These are phyloP conservation scores for Megastigmus dorsalis DNA, from an alignment of 2,888 invertebrate species.

Conservation along the genomic window DNA sequence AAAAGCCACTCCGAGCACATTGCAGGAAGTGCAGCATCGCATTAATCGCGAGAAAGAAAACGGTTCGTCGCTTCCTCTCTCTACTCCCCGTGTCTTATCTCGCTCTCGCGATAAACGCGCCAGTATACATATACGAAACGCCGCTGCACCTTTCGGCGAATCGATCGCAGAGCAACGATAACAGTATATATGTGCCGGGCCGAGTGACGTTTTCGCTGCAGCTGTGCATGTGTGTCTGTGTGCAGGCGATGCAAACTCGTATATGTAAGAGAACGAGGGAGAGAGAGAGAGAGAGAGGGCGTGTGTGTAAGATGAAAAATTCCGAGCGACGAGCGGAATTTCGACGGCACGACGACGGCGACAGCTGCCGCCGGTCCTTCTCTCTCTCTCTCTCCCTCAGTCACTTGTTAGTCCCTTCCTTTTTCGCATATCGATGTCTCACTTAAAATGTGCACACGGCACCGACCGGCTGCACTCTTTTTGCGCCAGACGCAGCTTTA, in stretches of 20 bases:
- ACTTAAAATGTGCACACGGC: neutral
- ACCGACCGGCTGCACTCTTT: neutral
- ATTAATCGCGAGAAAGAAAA: too few species aligned
- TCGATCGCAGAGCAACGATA: conserved; percentile 36
- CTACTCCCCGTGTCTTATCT: too few species aligned
- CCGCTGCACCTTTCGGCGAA: conserved; percentile 28
- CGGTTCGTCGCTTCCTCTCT: neutral
- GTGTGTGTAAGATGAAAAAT: conserved; percentile 23
- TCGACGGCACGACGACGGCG: neutral
- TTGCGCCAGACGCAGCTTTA: neutral
- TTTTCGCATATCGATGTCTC: neutral
- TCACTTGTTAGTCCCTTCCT: neutral
- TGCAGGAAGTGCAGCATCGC: too few species aligned
- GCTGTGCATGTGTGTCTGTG: too few species aligned
- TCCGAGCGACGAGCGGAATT: conserved; percentile 14
- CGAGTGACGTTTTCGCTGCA: conserved; percentile 5
- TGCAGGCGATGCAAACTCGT: too few species aligned
- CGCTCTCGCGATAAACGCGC: conserved; percentile 5
- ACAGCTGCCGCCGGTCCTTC: conserved; percentile 20
- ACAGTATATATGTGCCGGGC: too few species aligned
- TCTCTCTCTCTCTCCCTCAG: neutral
- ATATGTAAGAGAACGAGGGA: too few species aligned
- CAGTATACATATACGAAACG: too few species aligned
- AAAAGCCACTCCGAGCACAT: too few species aligned
- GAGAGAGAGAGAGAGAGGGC: neutral